A percentile compares a stretch with the other conserved stretches of the same genome.
phyloP scores from a whole-genome alignment of 2,797 vertebrate species.

The Champsocephalus gunnari region DNA sequence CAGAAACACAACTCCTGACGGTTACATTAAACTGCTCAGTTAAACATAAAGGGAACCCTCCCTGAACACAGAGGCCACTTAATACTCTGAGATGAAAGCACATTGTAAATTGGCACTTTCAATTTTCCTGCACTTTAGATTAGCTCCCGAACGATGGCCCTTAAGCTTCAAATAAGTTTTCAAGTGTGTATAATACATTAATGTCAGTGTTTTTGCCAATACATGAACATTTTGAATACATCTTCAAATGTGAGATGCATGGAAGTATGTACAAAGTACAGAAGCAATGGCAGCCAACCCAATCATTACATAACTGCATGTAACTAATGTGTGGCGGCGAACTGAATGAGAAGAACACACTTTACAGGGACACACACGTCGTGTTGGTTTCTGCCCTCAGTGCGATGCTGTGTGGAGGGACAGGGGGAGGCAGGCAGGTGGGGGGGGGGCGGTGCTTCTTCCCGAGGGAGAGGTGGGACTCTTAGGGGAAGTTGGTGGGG shows the following conservation, averaged over 20 bases:
- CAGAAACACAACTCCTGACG: slow-evolving; percentile 19
- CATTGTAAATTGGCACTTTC: background rate
- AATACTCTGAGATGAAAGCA: slow-evolving; percentile 24
- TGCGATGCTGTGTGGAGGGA: slow-evolving; percentile 15
- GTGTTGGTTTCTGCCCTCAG: slow-evolving; percentile 17
- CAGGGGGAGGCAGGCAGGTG: slow-evolving; percentile 7
- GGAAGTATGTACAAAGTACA: background rate
- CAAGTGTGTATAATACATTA: background rate
- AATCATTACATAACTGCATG: background rate
- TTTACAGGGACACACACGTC: slow-evolving; percentile 14
- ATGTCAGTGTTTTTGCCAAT: background rate
- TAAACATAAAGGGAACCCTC: slow-evolving; percentile 20
- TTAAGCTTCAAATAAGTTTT: slow-evolving; percentile 3
- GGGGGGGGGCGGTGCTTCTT: background rate
- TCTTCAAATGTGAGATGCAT: slow-evolving; percentile 2
- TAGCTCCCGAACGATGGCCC: slow-evolving; percentile 4
- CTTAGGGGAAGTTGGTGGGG: slow-evolving; percentile 91
- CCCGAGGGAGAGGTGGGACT: slow-evolving; percentile 31
- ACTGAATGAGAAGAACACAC: background rate
- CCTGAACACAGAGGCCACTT: slow-evolving; percentile 8
- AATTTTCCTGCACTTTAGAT: background rate
- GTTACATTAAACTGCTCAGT: background rate
- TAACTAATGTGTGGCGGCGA: background rate
- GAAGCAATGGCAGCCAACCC: background rate
- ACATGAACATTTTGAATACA: background rate